phyloP scores from a whole-genome alignment of 2,888 invertebrate genomes.

The Nemotelus pantherinus region DNA sequence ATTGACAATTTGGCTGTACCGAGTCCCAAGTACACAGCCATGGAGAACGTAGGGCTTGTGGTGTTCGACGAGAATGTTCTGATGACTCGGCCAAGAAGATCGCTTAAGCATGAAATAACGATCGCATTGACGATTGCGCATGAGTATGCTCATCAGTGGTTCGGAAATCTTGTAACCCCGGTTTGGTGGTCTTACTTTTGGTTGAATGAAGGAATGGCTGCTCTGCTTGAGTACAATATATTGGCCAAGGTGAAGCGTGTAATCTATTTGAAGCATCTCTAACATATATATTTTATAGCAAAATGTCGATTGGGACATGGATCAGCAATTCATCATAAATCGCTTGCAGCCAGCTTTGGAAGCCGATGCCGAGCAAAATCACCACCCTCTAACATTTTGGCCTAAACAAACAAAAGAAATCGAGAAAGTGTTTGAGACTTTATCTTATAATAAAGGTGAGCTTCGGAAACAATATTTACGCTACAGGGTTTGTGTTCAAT shows the following conservation, averaged over 20 bases:
- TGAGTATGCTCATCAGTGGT: slow-evolving; percentile 76
- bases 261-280: background rate
- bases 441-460: slow-evolving; percentile 6
- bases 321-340: background rate
- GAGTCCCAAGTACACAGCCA: slow-evolving; percentile 80
- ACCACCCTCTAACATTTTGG: background rate
- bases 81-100: background rate
- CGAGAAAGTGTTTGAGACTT: background rate
- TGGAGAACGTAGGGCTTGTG: slow-evolving; percentile 80
- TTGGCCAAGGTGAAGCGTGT: slow-evolving; percentile 25
- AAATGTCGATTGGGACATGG: background rate
- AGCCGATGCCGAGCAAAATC: no score
- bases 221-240: slow-evolving; percentile 60
- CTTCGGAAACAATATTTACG: background rate
- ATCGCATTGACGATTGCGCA: slow-evolving; percentile 61
- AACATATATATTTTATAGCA: background rate
- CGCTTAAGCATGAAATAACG: background rate
- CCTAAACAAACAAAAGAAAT: background rate
- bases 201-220: slow-evolving; percentile 76
- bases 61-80: slow-evolving; percentile 72
- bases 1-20: slow-evolving; percentile 85
- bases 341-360: slow-evolving; percentile 1
- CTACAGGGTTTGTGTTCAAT: no score
- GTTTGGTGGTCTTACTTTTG: slow-evolving; percentile 74
- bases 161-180: slow-evolving; percentile 74